phyloP scores from a whole-genome alignment of 2,797 vertebrate species.

The Mormyrops boulengeri region DNA sequence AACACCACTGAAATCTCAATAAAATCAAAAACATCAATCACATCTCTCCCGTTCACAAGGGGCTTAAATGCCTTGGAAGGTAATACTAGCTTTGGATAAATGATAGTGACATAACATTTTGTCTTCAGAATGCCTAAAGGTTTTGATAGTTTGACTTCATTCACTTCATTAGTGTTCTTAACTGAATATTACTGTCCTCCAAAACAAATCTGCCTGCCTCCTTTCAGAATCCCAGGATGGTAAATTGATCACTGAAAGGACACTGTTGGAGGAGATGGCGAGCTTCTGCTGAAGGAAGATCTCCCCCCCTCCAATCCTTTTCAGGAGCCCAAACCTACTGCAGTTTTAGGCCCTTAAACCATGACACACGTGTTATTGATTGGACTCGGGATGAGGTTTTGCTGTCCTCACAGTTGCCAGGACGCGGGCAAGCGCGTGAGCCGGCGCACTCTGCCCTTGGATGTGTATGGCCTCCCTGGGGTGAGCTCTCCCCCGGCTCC shows the following conservation, averaged over 20 bases:
- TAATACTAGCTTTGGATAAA: background rate
- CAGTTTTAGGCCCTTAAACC: background rate
- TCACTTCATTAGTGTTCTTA: background rate
- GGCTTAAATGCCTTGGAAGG: background rate
- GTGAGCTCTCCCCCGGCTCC: background rate
- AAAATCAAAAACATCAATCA: background rate
- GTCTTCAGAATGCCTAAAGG: background rate
- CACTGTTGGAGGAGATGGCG: background rate
- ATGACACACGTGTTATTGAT: background rate
- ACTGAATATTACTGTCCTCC: background rate
- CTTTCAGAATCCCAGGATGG: background rate
- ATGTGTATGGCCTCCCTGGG: background rate
- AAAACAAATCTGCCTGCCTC: background rate
- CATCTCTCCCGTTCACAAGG: background rate
- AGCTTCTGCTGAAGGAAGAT: background rate
- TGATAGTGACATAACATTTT: background rate
- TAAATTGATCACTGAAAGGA: background rate
- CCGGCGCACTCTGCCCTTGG: background rate
- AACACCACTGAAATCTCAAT: background rate
- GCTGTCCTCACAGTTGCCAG: background rate
- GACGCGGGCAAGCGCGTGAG: background rate
- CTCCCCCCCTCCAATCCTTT: background rate
- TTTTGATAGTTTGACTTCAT: background rate
- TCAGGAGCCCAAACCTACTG: background rate
- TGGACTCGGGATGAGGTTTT: background rate